Evolutionary conservation across 2,113 vertebrate genomes (phyloP).

Genomic region (Lagopus leucura): DNA sequence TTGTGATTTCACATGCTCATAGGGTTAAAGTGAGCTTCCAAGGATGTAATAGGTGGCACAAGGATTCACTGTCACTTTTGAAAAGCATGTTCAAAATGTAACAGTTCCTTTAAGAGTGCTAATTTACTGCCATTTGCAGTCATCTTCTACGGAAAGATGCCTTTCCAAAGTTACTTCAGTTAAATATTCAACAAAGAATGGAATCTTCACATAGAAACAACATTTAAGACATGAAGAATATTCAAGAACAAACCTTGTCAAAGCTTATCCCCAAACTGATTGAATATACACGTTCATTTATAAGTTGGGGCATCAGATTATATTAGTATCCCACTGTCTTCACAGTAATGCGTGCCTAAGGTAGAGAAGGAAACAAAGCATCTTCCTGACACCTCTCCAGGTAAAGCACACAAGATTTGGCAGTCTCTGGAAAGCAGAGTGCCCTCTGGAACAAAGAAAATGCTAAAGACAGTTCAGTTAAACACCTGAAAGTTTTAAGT

Average conservation of each 20-base stretch:
- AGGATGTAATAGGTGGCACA: background rate
- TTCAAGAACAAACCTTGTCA: background rate
- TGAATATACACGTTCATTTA: background rate
- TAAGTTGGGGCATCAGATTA: background rate
- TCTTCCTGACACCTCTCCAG: background rate
- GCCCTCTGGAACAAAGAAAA: background rate
- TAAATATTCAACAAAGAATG: too few species aligned
- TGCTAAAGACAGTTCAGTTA: background rate
- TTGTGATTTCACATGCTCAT: background rate
- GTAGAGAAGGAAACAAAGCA: background rate
- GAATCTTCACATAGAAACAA: background rate
- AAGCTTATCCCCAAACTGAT: background rate
- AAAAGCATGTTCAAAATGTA: background rate
- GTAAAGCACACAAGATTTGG: background rate
- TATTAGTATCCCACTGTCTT: background rate
- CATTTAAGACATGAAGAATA: background rate
- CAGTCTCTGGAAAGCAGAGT: background rate
- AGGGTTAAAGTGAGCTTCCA: background rate
- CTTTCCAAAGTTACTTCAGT: background rate
- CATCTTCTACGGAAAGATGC: background rate
- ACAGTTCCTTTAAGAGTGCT: background rate
- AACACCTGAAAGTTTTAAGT: background rate
- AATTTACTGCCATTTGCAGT: background rate
- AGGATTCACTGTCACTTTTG: background rate
- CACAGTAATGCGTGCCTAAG: background rate